phyloP scores from a whole-genome alignment of 2,797 vertebrate species.

The Mareca strepera region DNA sequence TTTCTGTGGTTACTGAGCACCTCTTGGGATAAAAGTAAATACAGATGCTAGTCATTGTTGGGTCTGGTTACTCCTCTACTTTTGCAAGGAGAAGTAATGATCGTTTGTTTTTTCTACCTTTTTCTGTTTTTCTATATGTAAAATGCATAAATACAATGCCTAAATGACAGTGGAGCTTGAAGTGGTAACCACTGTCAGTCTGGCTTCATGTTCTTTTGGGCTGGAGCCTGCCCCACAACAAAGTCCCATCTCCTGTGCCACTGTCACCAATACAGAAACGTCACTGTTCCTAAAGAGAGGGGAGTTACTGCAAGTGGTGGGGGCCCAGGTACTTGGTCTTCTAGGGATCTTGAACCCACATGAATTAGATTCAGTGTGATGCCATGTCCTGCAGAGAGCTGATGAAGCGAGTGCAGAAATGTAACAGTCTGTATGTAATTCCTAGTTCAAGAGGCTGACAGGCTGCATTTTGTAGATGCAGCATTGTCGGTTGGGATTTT shows the following conservation, averaged over 20 bases:
- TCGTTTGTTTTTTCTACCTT: not conserved
- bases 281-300: not conserved
- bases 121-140: not conserved
- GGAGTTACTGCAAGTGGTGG: not conserved
- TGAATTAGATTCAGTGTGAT: not conserved
- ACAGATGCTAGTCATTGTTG: not conserved
- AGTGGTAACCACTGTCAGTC: not conserved
- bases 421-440: fast-evolving
- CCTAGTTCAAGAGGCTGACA: not conserved
- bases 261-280: not conserved
- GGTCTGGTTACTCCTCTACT: not conserved
- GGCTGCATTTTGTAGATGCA: not conserved
- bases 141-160: not conserved
- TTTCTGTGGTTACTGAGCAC: not conserved
- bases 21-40: not conserved
- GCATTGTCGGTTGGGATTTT: not conserved
- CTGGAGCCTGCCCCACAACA: not conserved
- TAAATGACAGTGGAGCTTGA: not conserved
- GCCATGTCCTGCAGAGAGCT: not conserved
- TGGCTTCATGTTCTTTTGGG: not conserved
- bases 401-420: not conserved
- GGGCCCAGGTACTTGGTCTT: not conserved
- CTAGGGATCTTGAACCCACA: not conserved
- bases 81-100: not conserved
- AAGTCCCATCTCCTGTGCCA: not conserved